Percentiles rank a stretch among this genome's conserved stretches.
phyloP scores from a whole-genome alignment of 2,888 invertebrate genomes.

The Lissocephala sabroskyi region DNA sequence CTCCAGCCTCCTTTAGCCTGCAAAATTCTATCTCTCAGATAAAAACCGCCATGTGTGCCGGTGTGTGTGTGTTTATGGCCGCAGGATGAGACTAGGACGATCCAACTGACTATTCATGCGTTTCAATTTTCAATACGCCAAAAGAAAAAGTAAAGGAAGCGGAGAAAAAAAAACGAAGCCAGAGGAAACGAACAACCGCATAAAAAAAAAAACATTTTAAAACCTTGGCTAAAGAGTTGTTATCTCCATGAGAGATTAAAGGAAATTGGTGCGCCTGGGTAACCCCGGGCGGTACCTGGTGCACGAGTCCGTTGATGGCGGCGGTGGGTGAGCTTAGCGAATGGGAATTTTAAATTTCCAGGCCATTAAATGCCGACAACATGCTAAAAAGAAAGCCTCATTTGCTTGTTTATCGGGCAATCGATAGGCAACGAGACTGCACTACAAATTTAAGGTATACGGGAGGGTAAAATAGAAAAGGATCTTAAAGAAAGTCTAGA shows the following conservation, averaged over 20 bases:
- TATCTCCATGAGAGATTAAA: constrained; percentile 40
- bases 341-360: too few species aligned
- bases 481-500: too few species aligned
- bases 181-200: too few species aligned
- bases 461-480: too few species aligned
- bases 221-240: constrained; percentile 38
- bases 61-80: background rate
- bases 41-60: constrained; percentile 26
- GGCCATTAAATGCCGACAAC: too few species aligned
- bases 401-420: too few species aligned
- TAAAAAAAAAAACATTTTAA: constrained; percentile 56
- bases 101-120: constrained; percentile 56
- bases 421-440: too few species aligned
- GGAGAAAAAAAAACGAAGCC: constrained; percentile 17
- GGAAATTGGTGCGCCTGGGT: constrained; percentile 20
- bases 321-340: too few species aligned
- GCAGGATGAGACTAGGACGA: constrained; percentile 27
- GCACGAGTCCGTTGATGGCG: too few species aligned
- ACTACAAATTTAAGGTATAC: too few species aligned
- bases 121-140: constrained; percentile 56
- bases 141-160: constrained; percentile 22
- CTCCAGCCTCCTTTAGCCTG: background rate
- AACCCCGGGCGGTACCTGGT: too few species aligned
- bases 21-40: constrained; percentile 47
- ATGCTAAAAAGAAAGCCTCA: too few species aligned